phyloP scores from a whole-genome alignment of 2,888 invertebrate species.

The Dichetophora obliterata region DNA sequence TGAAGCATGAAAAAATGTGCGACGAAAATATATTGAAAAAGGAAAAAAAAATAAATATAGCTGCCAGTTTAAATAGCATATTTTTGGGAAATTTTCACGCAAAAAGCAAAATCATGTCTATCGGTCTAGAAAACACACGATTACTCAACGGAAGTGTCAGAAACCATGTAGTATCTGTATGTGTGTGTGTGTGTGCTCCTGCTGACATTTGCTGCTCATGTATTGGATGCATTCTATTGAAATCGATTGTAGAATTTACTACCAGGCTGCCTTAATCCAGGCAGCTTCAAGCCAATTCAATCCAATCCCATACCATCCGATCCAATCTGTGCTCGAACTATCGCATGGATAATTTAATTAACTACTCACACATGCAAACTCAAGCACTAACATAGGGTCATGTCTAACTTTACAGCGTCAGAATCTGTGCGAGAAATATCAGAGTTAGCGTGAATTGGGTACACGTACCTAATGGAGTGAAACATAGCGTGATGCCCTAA shows the following conservation, averaged over 20 bases:
- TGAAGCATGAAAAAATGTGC: no score
- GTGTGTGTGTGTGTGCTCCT: not conserved
- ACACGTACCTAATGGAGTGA: conserved; percentile 15
- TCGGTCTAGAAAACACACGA: not conserved
- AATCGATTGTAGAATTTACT: not conserved
- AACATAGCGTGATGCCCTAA: not conserved
- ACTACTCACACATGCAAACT: not conserved
- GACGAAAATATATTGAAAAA: no score
- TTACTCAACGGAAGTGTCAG: conserved; percentile 15
- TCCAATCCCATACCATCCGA: not conserved
- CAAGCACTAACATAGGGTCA: not conserved
- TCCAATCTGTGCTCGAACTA: conserved; percentile 14
- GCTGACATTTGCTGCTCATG: not conserved
- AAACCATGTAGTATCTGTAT: not conserved
- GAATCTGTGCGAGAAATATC: no score
- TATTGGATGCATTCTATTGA: not conserved
- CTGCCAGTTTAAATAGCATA: not conserved
- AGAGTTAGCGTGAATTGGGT: not conserved
- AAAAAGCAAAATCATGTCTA: conserved; percentile 24
- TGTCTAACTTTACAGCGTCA: no score
- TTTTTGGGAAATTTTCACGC: not conserved
- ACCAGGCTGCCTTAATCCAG: not conserved
- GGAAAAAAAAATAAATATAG: not conserved
- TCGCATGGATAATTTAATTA: conserved; percentile 37
- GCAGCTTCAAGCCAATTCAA: conserved; percentile 1